Evolutionary conservation across 2,113 vertebrate species (phyloP).

Genomic region (Passerina amoena): DNA sequence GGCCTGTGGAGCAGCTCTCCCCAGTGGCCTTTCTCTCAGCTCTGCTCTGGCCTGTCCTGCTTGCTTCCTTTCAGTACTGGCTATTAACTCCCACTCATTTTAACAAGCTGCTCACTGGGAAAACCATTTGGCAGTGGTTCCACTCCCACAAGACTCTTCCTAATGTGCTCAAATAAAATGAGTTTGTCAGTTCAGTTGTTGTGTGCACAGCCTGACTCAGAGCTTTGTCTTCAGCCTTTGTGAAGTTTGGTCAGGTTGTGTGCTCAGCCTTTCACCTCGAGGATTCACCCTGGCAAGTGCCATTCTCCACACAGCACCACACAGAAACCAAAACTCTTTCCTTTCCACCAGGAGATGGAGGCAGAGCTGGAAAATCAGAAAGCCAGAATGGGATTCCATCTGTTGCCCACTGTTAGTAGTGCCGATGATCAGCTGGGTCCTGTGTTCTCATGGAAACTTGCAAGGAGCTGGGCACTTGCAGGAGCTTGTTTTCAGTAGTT

Average conservation of each 20-base stretch:
- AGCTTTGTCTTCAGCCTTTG: background rate
- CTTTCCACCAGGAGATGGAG: background rate
- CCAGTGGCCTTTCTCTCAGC: background rate
- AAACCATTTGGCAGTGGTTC: background rate
- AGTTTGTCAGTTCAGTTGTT: background rate
- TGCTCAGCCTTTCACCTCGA: rapidly evolving
- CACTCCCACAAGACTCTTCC: background rate
- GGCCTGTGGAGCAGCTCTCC: background rate
- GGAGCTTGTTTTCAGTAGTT: background rate
- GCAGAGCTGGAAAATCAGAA: slow-evolving; percentile 23
- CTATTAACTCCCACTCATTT: background rate
- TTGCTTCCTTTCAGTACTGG: background rate
- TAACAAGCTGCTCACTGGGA: background rate
- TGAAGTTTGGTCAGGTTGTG: background rate
- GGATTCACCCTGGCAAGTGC: background rate
- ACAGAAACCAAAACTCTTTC: background rate
- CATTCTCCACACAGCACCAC: background rate
- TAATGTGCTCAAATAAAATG: background rate
- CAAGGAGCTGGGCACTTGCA: background rate
- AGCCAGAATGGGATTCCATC: background rate
- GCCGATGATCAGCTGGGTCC: background rate
- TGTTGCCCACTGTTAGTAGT: background rate
- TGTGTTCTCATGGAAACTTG: background rate
- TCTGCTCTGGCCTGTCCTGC: slow-evolving; percentile 23
- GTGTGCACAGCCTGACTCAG: background rate